A percentile compares a stretch with the other conserved stretches of the same genome.
Evolutionary conservation across 2,888 invertebrate genomes (phyloP).

Genomic region (Pediacus dermestoides): DNA sequence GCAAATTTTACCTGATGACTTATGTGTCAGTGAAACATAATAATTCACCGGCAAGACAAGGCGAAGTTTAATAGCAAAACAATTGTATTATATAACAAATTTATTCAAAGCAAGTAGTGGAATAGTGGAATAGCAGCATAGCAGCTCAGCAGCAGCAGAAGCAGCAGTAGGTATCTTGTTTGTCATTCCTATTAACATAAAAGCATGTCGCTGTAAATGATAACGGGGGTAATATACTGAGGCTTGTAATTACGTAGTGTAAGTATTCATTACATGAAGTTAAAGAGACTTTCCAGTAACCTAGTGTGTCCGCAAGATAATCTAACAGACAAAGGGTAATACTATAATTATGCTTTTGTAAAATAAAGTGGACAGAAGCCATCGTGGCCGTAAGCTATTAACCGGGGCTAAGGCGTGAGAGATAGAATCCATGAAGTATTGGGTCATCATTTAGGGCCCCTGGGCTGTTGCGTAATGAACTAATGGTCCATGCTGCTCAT

Average conservation of each 20-base stretch:
- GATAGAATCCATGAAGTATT: conserved; percentile 35
- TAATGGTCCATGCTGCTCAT: conserved; percentile 23
- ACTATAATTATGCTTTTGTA: conserved; percentile 28
- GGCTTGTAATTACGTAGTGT: conserved; percentile 16
- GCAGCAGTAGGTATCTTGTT: no score
- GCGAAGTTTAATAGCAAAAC: conserved; percentile 8
- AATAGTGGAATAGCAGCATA: no score
- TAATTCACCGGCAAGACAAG: no score
- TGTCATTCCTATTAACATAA: conserved; percentile 8
- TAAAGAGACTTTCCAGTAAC: conserved; percentile 17
- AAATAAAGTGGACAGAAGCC: conserved; percentile 26
- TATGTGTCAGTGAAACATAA: no score
- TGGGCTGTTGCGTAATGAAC: conserved; percentile 31
- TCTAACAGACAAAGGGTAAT: conserved; percentile 23
- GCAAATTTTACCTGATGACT: no score
- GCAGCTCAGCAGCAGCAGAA: no score
- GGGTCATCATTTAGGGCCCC: conserved; percentile 33
- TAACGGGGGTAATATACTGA: conserved; percentile 16
- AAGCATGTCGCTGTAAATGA: conserved; percentile 15
- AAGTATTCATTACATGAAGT: no score
- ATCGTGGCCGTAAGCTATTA: conserved; percentile 29
- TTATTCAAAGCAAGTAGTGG: conserved; percentile 9
- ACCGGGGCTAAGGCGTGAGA: conserved; percentile 19
- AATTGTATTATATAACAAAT: conserved; percentile 8
- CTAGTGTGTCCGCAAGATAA: conserved; percentile 19